These are phyloP conservation scores for Drosophila testacea DNA, from an alignment of 2,888 invertebrate species.

Conservation along the genomic window DNA sequence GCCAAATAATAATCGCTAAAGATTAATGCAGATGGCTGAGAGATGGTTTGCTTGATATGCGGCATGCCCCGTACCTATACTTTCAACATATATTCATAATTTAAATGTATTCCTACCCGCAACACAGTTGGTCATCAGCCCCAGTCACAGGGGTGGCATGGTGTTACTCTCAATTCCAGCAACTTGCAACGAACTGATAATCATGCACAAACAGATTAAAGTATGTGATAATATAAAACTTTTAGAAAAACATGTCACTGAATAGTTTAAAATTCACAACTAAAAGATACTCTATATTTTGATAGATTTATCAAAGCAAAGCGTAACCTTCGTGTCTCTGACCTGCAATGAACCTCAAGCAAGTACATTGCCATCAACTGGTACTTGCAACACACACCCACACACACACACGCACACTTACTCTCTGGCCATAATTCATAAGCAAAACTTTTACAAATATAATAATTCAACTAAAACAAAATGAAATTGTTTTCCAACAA, in stretches of 20 bases:
- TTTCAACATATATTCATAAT: conserved; percentile 43
- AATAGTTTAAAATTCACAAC: neutral
- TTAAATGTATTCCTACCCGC: conserved; percentile 56
- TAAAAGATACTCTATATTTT: neutral
- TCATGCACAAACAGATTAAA: conserved; percentile 7
- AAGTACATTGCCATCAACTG: conserved; percentile 46
- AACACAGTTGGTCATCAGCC: conserved; percentile 14
- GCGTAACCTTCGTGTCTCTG: conserved; percentile 14
- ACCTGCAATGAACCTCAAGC: conserved; percentile 42
- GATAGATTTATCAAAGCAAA: neutral
- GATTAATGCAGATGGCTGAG: conserved; percentile 66
- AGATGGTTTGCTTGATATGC: conserved; percentile 45
- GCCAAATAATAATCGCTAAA: conserved; percentile 34
- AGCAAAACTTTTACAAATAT: conserved; percentile 77
- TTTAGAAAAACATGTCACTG: neutral
- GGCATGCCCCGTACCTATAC: conserved; percentile 2
- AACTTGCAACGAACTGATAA: conserved; percentile 6
- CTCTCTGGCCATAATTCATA: conserved; percentile 67
- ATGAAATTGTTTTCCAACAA: conserved; percentile 44
- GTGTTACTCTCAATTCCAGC: conserved; percentile 8
- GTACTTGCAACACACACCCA: neutral
- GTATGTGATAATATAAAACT: conserved; percentile 8
- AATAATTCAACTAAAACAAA: conserved; percentile 77
- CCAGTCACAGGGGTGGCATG: neutral
- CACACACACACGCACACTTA: conserved; percentile 2